Conservation (phyloP, 2,113 vertebrate species). For the Vanacampus margaritifer region DNA sequence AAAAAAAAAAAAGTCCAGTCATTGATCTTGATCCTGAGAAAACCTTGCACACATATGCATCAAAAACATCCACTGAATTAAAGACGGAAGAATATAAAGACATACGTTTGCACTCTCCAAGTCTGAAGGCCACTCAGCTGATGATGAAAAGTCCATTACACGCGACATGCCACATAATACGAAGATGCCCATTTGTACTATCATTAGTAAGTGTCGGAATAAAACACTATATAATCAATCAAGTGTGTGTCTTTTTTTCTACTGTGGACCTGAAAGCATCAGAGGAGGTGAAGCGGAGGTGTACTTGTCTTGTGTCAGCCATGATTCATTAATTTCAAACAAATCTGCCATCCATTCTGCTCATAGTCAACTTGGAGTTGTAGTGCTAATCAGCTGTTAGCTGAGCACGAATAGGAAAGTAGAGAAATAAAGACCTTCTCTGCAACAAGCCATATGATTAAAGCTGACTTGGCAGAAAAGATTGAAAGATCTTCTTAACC, state of each 20-base stretch:
- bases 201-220: neutral
- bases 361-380: conserved; percentile 38
- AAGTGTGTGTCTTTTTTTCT: neutral
- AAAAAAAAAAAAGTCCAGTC: conserved; percentile 49
- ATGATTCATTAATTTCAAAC: conserved; percentile 45
- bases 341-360: conserved; percentile 48
- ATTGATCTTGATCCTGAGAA: conserved; percentile 38
- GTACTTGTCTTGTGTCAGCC: conserved; percentile 33
- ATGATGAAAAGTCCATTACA: conserved; percentile 11
- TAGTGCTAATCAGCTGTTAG: conserved; percentile 36
- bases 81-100: conserved; percentile 11
- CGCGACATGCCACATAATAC: neutral
- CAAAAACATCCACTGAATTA: conserved; percentile 22
- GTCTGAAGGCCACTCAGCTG: conserved; percentile 3
- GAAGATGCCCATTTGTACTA: neutral
- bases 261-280: neutral
- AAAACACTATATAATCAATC: conserved; percentile 7
- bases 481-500: conserved; percentile 1
- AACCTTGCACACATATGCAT: conserved; percentile 14
- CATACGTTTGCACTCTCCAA: conserved; percentile 1
- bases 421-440: conserved; percentile 29
- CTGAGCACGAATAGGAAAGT: conserved; percentile 31
- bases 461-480: conserved; percentile 20
- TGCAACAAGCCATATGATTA: conserved; percentile 29
- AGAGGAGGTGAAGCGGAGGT: conserved; percentile 26